phyloP scores from a whole-genome alignment of 2,113 vertebrate species.

The Prunella himalayana region DNA sequence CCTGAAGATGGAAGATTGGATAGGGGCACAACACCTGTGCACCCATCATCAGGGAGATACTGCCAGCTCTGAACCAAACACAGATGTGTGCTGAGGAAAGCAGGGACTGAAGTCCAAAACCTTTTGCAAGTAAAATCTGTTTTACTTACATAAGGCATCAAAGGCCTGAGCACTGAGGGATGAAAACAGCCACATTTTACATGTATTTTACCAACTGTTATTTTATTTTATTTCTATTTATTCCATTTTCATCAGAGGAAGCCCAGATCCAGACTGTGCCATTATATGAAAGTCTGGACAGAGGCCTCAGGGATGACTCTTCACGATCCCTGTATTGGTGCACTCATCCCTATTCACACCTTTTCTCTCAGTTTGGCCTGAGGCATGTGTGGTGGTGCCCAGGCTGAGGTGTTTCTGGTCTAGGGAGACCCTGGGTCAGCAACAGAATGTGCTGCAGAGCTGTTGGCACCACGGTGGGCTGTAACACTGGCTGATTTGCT shows the following conservation, averaged over 20 bases:
- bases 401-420: not conserved
- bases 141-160: not conserved
- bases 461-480: accelerated
- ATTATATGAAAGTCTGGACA: not conserved
- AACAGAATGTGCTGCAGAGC: not conserved
- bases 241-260: not conserved
- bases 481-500: not conserved
- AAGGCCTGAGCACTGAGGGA: not conserved
- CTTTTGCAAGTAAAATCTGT: not conserved
- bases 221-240: not conserved
- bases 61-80: not conserved
- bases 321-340: not conserved
- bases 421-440: not conserved
- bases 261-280: not conserved
- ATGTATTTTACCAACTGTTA: not conserved
- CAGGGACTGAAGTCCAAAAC: not conserved
- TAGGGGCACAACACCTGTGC: not conserved
- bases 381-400: not conserved
- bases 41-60: not conserved
- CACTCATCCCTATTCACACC: not conserved
- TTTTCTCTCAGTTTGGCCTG: not conserved
- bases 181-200: not conserved
- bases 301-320: not conserved
- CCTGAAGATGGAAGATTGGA: not conserved
- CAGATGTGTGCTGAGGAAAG: not conserved